Conservation (phyloP, 2,113 vertebrate species). For the Catharus bicknelli region DNA sequence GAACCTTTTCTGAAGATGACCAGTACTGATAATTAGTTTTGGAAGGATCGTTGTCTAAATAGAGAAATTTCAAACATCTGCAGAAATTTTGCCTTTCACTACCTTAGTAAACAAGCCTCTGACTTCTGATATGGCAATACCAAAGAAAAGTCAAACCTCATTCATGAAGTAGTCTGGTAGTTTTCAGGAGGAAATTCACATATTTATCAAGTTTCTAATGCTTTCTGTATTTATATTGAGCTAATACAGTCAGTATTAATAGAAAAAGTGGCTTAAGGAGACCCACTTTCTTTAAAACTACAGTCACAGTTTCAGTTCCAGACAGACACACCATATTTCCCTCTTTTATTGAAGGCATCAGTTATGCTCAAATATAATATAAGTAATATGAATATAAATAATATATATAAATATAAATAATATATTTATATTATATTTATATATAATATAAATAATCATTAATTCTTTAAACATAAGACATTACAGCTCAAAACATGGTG, state of each 20-base stretch:
- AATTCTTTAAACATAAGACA: neutral
- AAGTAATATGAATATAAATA: too few relatives aligned
- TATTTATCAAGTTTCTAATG: neutral
- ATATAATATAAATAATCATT: neutral
- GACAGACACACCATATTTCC: neutral
- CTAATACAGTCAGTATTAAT: neutral
- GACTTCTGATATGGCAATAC: neutral
- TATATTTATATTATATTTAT: too few relatives aligned
- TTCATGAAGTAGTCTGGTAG: neutral
- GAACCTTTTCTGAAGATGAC: neutral
- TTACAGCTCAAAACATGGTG: neutral
- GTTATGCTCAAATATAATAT: neutral
- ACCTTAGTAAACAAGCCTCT: neutral
- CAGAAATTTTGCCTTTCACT: neutral
- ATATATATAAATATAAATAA: too few relatives aligned
- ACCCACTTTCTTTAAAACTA: neutral
- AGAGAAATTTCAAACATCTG: neutral
- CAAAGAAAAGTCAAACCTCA: neutral
- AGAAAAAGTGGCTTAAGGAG: neutral
- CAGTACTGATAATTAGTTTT: neutral
- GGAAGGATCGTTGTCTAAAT: neutral
- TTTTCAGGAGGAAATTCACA: neutral
- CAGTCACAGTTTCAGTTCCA: neutral
- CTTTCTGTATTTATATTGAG: neutral
- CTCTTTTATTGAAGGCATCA: neutral